These are phyloP conservation scores for Zaprionus nigranus DNA, from an alignment of 1,140 invertebrate species.

Conservation along the genomic window DNA sequence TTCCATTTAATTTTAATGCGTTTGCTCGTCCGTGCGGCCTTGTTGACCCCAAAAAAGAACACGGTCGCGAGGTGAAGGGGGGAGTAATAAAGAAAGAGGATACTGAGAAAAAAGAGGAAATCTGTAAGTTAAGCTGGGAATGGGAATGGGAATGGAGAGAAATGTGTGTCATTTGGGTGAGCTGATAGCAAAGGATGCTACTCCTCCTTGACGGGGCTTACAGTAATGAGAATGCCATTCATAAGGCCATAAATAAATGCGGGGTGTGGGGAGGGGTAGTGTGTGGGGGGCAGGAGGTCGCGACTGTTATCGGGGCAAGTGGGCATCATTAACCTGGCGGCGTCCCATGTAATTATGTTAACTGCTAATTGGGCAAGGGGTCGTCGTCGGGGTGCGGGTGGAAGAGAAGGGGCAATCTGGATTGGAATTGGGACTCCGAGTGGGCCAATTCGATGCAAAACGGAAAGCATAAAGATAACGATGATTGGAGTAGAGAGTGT, in stretches of 20 bases:
- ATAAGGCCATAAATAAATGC: conserved; percentile 63
- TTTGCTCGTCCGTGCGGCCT: conserved; percentile 14
- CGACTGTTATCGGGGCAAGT: conserved; percentile 59
- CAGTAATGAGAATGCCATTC: conserved; percentile 50
- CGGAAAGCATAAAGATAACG: conserved; percentile 43
- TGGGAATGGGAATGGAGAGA: neutral
- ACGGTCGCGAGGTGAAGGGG: neutral
- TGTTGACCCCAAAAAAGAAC: conserved; percentile 52
- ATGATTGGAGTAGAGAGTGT: conserved; percentile 35
- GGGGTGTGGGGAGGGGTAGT: neutral
- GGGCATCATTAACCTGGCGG: conserved; percentile 67
- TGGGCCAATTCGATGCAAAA: conserved; percentile 26
- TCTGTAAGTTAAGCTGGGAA: conserved; percentile 18
- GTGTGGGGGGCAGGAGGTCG: conserved; percentile 11
- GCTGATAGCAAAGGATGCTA: conserved; percentile 39
- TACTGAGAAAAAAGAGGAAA: conserved; percentile 2
- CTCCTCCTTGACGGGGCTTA: conserved; percentile 17
- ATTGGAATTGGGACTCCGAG: neutral
- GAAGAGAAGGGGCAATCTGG: neutral
- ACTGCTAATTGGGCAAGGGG: conserved; percentile 69
- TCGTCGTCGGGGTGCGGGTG: conserved; percentile 3
- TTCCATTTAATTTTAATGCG: conserved; percentile 62
- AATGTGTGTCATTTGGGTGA: conserved; percentile 55
- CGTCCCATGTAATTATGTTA: conserved; percentile 67
- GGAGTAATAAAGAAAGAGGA: neutral